Evolutionary conservation across 2,797 vertebrate genomes (phyloP).

Genomic region (Pangasius mekongensis): DNA sequence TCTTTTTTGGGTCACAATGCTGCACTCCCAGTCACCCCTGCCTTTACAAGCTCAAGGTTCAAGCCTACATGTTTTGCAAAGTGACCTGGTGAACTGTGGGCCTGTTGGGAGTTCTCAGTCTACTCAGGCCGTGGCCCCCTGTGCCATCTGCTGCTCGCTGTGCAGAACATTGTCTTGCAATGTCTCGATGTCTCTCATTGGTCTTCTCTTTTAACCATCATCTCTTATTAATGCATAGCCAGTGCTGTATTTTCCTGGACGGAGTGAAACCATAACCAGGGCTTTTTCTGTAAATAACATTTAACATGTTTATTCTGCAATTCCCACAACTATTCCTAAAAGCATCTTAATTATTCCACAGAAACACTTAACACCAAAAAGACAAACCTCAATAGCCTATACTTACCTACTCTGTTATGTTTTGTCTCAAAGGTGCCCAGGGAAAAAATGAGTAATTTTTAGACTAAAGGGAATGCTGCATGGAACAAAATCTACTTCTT

Average conservation of each 20-base stretch:
- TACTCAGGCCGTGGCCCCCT: conserved; percentile 22
- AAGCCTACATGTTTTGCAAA: conserved; percentile 48
- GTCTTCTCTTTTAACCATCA: conserved; percentile 6
- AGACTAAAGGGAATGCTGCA: neutral
- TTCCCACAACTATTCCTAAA: conserved; percentile 14
- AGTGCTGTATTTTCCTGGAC: conserved; percentile 2
- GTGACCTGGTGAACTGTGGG: conserved; percentile 52
- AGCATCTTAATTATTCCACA: neutral
- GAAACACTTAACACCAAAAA: neutral
- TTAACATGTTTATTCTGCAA: neutral
- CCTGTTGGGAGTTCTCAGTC: conserved; percentile 38
- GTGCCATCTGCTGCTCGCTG: conserved; percentile 56
- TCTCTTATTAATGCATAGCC: conserved; percentile 27
- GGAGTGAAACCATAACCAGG: neutral
- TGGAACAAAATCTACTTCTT: neutral
- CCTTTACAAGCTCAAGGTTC: conserved; percentile 55
- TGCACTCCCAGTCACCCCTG: conserved; percentile 48
- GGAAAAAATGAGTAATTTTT: neutral
- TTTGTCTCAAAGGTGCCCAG: neutral
- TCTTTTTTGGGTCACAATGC: conserved; percentile 66
- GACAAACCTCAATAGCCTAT: neutral
- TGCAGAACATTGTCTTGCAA: conserved; percentile 28
- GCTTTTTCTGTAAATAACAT: neutral
- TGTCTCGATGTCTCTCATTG: conserved; percentile 10
- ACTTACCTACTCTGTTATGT: neutral